phyloP scores from a whole-genome alignment of 92 coral and sea anemone species.

The Plumapathes pennacea region DNA sequence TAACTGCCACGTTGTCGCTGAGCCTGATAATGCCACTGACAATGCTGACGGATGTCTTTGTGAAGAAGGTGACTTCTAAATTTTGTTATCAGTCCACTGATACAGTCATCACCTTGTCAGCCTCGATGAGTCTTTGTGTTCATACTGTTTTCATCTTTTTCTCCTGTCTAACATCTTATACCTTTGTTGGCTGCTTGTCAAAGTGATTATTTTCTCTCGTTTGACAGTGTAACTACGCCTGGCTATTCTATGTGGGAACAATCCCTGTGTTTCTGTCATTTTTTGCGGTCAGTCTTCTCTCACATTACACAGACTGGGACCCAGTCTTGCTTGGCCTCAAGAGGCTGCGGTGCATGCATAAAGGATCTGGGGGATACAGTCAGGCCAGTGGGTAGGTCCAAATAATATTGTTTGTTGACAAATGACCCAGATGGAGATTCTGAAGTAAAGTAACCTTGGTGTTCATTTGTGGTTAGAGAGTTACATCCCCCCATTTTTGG shows the following conservation, averaged over 20 bases:
- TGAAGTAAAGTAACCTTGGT: too few species aligned
- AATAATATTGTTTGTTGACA: too few species aligned
- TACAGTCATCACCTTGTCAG: not conserved
- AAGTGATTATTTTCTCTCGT: not conserved
- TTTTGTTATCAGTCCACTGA: not conserved
- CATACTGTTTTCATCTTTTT: not conserved
- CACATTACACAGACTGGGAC: conserved; percentile 94
- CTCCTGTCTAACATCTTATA: not conserved
- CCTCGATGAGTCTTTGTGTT: not conserved
- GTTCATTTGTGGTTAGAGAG: too few species aligned
- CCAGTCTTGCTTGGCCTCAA: conserved; percentile 65
- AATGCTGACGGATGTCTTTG: conserved; percentile 79
- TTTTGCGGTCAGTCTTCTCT: conserved; percentile 74
- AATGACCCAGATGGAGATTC: too few species aligned
- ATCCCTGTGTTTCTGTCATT: conserved; percentile 82
- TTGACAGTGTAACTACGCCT: conserved; percentile 72
- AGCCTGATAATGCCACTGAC: conserved; percentile 92
- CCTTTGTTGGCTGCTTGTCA: too few species aligned
- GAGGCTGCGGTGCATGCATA: too few species aligned
- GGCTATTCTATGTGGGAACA: conserved; percentile 82
- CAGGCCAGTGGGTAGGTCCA: too few species aligned
- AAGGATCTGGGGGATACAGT: too few species aligned
- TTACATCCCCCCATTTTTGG: too few species aligned
- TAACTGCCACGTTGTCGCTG: conserved; percentile 93
- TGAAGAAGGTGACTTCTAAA: conserved; percentile 70